Conservation (phyloP, 2,113 vertebrate genomes). For the Forbesichthys papilliferus region DNA sequence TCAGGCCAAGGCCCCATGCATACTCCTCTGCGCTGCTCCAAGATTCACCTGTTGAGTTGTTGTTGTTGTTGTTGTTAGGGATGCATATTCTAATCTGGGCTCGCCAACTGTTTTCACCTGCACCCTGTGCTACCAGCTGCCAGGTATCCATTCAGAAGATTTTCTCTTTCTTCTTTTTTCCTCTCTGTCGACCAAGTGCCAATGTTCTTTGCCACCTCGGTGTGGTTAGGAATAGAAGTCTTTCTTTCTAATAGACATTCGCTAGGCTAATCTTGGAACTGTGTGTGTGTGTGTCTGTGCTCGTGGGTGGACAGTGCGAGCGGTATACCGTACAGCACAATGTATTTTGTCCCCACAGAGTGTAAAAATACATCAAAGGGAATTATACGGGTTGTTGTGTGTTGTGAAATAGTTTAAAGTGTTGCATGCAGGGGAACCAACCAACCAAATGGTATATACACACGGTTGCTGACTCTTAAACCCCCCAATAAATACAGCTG, state of each 20-base stretch:
- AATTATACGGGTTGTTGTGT: conserved; percentile 48
- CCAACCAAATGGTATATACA: not conserved
- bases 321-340: conserved; percentile 13
- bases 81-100: conserved; percentile 16
- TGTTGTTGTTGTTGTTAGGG: not conserved
- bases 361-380: conserved; percentile 18
- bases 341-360: conserved; percentile 16
- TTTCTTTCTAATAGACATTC: not conserved
- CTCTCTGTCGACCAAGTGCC: not conserved
- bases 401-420: conserved; percentile 47
- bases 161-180: not conserved
- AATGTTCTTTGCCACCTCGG: not conserved
- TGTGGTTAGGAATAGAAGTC: conserved; percentile 9
- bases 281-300: not conserved
- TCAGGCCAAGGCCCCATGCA: conserved; percentile 19
- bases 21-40: conserved; percentile 10
- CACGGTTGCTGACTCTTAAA: too few relatives aligned
- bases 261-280: conserved; percentile 9
- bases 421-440: conserved; percentile 34
- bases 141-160: not conserved
- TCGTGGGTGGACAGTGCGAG: conserved; percentile 7
- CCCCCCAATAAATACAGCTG: conserved; percentile 53
- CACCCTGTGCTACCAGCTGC: not conserved
- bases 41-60: conserved; percentile 30
- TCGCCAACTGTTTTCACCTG: conserved; percentile 11